phyloP scores from a whole-genome alignment of 2,888 invertebrate species.

The Tribolium freemani region DNA sequence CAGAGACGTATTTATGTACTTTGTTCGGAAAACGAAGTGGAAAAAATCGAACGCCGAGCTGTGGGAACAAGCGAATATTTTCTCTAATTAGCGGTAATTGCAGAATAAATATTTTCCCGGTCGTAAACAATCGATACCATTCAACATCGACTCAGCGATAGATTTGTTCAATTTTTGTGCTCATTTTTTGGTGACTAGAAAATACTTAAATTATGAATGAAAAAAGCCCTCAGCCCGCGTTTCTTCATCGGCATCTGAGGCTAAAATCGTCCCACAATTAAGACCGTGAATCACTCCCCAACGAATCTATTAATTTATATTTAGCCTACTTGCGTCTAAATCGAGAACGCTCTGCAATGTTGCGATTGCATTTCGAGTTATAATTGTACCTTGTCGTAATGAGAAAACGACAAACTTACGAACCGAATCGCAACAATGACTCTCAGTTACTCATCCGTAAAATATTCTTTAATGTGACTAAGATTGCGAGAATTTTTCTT shows the following conservation, averaged over 20 bases:
- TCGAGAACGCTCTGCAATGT: constrained; percentile 21
- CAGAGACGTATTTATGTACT: constrained; percentile 21
- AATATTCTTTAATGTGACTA: constrained; percentile 39
- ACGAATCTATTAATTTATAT: constrained; percentile 34
- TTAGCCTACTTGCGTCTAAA: constrained; percentile 24
- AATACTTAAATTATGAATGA: too few relatives aligned
- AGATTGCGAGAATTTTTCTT: constrained; percentile 23
- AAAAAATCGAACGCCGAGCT: neutral
- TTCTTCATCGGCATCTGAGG: neutral
- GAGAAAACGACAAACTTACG: constrained; percentile 3
- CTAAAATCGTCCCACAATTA: constrained; percentile 19
- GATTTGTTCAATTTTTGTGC: too few relatives aligned
- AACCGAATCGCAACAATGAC: constrained; percentile 10
- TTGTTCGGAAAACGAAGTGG: neutral
- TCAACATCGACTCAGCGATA: too few relatives aligned
- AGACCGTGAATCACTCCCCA: constrained; percentile 30
- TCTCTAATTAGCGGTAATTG: neutral
- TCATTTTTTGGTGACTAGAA: too few relatives aligned
- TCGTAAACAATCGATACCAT: too few relatives aligned
- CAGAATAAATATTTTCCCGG: neutral
- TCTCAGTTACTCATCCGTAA: constrained; percentile 29
- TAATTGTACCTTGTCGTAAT: constrained; percentile 1
- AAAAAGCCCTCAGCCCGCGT: neutral
- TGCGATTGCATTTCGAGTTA: constrained; percentile 21
- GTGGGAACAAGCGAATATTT: neutral